phyloP scores from a whole-genome alignment of 1,140 invertebrate species.

The Phenacoccus solenopsis region DNA sequence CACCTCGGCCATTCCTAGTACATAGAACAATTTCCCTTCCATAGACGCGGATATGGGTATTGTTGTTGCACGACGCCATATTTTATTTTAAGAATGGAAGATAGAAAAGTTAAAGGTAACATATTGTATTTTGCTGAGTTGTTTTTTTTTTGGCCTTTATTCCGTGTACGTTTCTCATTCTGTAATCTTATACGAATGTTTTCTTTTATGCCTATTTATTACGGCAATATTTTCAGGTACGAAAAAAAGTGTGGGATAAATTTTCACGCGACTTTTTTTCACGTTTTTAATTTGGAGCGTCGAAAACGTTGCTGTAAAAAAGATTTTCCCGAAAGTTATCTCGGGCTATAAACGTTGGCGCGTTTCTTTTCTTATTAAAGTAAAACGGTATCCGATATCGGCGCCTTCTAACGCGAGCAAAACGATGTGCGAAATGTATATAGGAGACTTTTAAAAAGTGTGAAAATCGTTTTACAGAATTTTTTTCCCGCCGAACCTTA shows the following conservation, averaged over 20 bases:
- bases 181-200: conserved; percentile 14
- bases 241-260: background rate
- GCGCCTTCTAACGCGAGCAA: background rate
- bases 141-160: conserved; percentile 9
- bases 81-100: conserved; percentile 12
- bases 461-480: background rate
- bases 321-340: background rate
- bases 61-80: conserved; percentile 8
- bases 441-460: background rate
- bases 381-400: background rate
- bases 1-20: background rate
- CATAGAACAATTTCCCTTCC: conserved; percentile 5
- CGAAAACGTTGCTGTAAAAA: background rate
- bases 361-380: background rate
- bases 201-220: conserved; percentile 10
- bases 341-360: background rate
- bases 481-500: background rate
- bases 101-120: conserved; percentile 10
- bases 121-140: conserved; percentile 14
- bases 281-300: background rate
- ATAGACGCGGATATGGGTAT: conserved; percentile 1
- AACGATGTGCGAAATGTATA: background rate
- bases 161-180: background rate
- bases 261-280: background rate
- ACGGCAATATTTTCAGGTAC: background rate